Evolutionary conservation across 2,113 vertebrate genomes (phyloP), one percentile per base, ranked within the genome.

Genomic region (Lycocorax pyrrhopterus): DNA sequence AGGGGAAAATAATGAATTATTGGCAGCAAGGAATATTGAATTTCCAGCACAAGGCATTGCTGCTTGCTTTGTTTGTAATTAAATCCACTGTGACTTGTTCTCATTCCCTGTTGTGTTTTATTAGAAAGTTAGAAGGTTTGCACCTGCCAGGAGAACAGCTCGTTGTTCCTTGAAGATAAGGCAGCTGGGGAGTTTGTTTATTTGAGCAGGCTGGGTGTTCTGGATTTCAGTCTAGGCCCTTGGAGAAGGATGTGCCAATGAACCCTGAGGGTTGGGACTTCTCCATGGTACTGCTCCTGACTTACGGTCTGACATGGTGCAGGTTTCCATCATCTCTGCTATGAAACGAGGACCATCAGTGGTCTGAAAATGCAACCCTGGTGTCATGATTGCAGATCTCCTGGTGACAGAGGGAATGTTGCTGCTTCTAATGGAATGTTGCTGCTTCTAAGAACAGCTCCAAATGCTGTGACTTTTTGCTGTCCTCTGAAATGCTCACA

Each of bases 1-100:
- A 96, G 83, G 73, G 49, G 60, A 81, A 95, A 95, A 94, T 88
- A 96, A 90, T 88, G 83, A 90, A 92, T 95, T 95, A 95, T 92
- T 95, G 96, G 90, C 76, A 73, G 73, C 60, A 49, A 90, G 79
- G 73, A 89, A 64, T 94, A 93, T 93, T 94, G 94, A 84, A 93
- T 95, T 96, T 86, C 88, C 85, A 96, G 82, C 93, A 90, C 32
- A 23, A 84, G 86, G 73, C 53, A 74, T 93, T 90, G 63, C 90
- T 89, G 73, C 77, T 93, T 92, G 79, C 77, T 95, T 92, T 72
- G 88, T 87, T 92, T 92, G 80, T 96, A 90, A 96, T 95, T 95
- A 92, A 96, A 94, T 89, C 52, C 49, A 9, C 76, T 72, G 79
- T 94, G 87, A 87, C 90, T 93, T 93, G 63, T 74, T 75, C 56